These are phyloP conservation scores for Sarcophaga rosellei DNA, from an alignment of 2,888 invertebrate genomes.

Conservation along the genomic window DNA sequence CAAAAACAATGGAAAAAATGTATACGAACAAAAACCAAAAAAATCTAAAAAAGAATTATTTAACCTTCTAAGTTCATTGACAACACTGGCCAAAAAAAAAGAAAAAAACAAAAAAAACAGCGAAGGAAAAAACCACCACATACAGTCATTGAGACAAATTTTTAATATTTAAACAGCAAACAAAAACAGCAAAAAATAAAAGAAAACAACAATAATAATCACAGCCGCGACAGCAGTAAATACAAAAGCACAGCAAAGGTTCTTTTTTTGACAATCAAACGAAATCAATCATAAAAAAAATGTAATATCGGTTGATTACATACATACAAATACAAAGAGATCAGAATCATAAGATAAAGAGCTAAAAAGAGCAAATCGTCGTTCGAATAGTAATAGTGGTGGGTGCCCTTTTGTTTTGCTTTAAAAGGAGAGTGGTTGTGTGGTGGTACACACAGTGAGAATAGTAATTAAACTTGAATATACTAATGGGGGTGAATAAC, in stretches of 20 bases:
- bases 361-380: not conserved
- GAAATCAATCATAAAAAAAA: not conserved
- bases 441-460: not conserved
- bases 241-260: not conserved
- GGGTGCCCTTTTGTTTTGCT: not conserved
- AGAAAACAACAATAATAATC: not conserved
- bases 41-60: not conserved
- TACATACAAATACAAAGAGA: not conserved
- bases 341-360: not conserved
- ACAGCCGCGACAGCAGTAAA: too few species aligned
- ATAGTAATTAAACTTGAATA: not conserved
- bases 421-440: not conserved
- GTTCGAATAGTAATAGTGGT: not conserved
- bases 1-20: not conserved
- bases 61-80: slow-evolving; percentile 27
- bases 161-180: not conserved
- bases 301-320: too few species aligned
- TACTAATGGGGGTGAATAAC: not conserved
- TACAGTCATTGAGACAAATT: too few species aligned
- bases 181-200: not conserved
- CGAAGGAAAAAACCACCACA: not conserved
- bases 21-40: not conserved
- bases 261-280: not conserved
- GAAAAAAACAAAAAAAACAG: too few species aligned
- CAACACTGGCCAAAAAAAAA: not conserved